Evolutionary conservation across 2,888 invertebrate genomes (phyloP), one percentile per base, ranked within the genome.

Genomic region (Drosophila nigritarsus): DNA sequence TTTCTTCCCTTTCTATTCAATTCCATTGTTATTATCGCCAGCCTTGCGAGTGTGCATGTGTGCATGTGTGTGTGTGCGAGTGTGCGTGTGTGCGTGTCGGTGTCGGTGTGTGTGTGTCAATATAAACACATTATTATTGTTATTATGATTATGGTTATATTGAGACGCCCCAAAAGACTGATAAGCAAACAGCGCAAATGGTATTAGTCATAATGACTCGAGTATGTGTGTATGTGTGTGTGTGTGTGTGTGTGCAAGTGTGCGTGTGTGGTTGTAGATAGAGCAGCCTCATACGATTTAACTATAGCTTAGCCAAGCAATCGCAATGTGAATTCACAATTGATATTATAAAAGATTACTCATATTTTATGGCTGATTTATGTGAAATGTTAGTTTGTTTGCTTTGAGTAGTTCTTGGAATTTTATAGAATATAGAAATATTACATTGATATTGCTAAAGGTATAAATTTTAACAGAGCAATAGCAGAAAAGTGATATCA

Each of bases 151-250:
- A 54, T 63, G 55, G 49, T 36, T 64, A 45, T 63, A 61, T 58
- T 75, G 65, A 42, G 59, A 75, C 48, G 40, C 50, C 49, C 45
- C 59, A 13, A 55, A 38, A 40, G 13, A 1, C 68, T 30, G 75
- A 76, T 76, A 75, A 75, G 69, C 55, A 29, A 54, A 38, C n/a
- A 27, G 3, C 11, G 18, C 49, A 27, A 60, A 27, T 42, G 49
- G 70, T 51, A 82, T 82, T 82, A 84, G 75, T 87, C 82, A 87
- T 82, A 65, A 13, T n/a, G 3, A 24, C 4, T n/a, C 32, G 15
- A 29, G 13, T 38, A 13, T 29, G 15, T 20, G 1, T 30, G 15
- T 55, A 3, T 27, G 13, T 9, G 18, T 30, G 4, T 30, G 2
- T 7, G 48, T 4, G 4, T 9, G 20, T 18, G 34, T 27, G 18